Base-by-base conservation (phyloP, 2,888 invertebrate genomes). In the Embidobia sp. region DNA sequence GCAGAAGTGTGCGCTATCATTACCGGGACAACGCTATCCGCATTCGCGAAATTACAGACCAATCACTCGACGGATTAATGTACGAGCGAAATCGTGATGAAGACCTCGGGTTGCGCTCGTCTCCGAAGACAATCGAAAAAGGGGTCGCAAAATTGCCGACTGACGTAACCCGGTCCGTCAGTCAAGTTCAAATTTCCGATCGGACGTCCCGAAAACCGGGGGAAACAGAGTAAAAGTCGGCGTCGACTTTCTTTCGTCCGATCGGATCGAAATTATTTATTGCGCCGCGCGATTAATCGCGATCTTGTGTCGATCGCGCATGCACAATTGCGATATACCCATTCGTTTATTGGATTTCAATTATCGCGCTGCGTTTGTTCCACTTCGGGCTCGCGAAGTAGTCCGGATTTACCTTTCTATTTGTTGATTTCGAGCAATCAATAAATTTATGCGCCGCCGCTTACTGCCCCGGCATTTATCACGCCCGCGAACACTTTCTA, bases 331-430 rank as follows among this genome's bases (percentile, higher is more conserved):
- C 69, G 29, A 42, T 51, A n/a, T n/a, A n/a, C 42, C 16, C 27
- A 49, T 55, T 55, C 64, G 57, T 49, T 64, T 48, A 64, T 42
- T 64, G 73, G 55, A 73, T 57, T 64, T 64, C 57, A 64, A 73
- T 73, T 64, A 64, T 73, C 33, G 40, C 40, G 42, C 18, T n/a
- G 55, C 64, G 15, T 64, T 73, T 49, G 64, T 73, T 73, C 63
- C 13, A 73, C 64, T 64, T 73, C 11, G 22, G 16, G n/a, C n/a
- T n/a, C 13, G 22, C 8, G 33, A 57, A 64, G 63, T 57, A 46
- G 37, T 53, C 49, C 51, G 57, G 46, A 61, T 61, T 67, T 74
- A 57, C 53, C 61, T 74, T 61, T 74, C 66, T 67, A 53, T 73
- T 64, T 40, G 40, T 48, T 33, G 26, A 73, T 73, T 73, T 63